Evolutionary conservation across 1,140 invertebrate genomes (phyloP), one percentile per base, ranked within the genome.

Genomic region (Phortica variegata): DNA sequence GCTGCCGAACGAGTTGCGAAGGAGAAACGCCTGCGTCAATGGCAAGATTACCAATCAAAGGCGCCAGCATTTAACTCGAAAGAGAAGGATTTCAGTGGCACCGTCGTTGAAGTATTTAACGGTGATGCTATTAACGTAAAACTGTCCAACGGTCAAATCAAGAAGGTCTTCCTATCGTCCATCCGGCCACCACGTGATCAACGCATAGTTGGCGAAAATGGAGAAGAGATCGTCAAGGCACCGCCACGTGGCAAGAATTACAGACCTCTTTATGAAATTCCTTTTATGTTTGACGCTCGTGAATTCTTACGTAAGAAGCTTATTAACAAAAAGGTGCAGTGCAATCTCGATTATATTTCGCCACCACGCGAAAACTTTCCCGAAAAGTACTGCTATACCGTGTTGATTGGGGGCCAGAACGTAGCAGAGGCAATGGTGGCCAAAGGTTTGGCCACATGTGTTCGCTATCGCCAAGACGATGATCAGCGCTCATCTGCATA

Each of bases 271-370:
- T 99, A 98, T 74, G 96, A 99, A 65, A 91, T 98, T 63, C 96
- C 96, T 5, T 96, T 89, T 83, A 94, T 99, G 91, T 97, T 90
- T 76, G 96, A 99, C 77, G 95, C 95, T 1, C 83, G 97, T 50
- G 97, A 99, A 80, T 98, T 93, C 73, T 79, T 99, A 3, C 83
- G 97, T 20, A 98, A 97, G 70, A 95, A 95, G 75, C 80, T 98
- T 0, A 91, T 99, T 72, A 93, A 95, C 2, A 98, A 99, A 76
- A 93, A 90, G 70, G 93, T 97, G 0, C 89, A 91, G 66, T 89
- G 97, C 4, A 86, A 87, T 29, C 85, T 98, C 21, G 97, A 99
- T 77, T 99, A 99, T 71, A 90, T 96, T 44, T 97, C 98, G 70
- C 94, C 95, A 12, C 87, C 93, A 3, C 87, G 88, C 39, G 89